Conservation (phyloP, 2,113 vertebrate genomes). For the Calyptomena viridis region DNA sequence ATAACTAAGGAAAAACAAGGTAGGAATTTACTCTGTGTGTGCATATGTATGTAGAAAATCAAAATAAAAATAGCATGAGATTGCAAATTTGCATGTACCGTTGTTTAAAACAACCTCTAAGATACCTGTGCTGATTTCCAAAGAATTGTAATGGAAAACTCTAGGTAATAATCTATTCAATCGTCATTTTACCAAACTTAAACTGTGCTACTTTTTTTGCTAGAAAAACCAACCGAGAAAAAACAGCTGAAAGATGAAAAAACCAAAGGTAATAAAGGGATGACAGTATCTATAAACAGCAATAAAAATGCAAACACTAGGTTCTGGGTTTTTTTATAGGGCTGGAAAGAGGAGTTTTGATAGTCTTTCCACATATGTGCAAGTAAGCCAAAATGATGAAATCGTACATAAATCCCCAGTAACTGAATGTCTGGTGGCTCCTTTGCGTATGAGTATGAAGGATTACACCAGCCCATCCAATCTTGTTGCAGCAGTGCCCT, state of each 20-base stretch:
- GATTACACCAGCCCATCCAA: background rate
- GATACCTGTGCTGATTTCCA: background rate
- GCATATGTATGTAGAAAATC: background rate
- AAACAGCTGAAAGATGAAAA: constrained; percentile 51
- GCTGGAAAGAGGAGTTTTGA: background rate
- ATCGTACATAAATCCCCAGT: background rate
- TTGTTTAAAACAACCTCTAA: background rate
- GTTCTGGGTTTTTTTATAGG: background rate
- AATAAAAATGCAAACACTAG: background rate
- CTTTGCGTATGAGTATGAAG: background rate
- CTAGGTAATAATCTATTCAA: background rate
- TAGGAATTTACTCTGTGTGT: background rate
- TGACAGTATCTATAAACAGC: background rate
- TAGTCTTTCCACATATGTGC: background rate
- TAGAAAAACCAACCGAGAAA: constrained; percentile 51
- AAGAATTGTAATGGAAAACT: background rate
- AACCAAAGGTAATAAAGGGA: constrained; percentile 49
- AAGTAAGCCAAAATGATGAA: background rate
- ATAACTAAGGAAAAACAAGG: constrained; percentile 68
- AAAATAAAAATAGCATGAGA: background rate
- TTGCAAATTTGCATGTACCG: background rate
- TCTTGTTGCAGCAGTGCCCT: background rate
- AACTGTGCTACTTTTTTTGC: background rate
- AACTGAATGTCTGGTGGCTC: background rate
- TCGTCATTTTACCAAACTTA: background rate